Percentiles rank a stretch among this genome's conserved stretches.
These are phyloP conservation scores for Micrastur ruficollis DNA, from an alignment of 2,797 vertebrate genomes.

Conservation along the genomic window DNA sequence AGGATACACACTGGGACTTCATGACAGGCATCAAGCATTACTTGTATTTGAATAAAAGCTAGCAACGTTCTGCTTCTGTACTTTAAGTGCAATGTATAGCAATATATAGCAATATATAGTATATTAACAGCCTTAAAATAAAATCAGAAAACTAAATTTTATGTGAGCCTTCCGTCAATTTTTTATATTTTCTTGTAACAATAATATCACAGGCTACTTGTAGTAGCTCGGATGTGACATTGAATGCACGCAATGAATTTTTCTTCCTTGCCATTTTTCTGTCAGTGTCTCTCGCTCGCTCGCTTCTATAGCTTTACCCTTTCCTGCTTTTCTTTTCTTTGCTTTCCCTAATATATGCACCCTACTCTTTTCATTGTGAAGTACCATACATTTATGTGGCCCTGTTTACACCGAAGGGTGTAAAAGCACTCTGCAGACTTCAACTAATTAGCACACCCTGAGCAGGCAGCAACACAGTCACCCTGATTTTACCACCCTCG, in stretches of 20 bases:
- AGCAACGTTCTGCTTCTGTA: slow-evolving; percentile 11
- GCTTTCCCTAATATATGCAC: background rate
- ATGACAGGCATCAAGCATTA: background rate
- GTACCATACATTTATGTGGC: background rate
- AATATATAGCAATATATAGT: background rate
- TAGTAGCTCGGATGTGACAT: background rate
- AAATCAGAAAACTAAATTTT: slow-evolving; percentile 40
- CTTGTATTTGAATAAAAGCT: slow-evolving; percentile 29
- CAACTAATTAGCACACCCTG: background rate
- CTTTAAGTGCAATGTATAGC: background rate
- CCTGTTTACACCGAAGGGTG: background rate
- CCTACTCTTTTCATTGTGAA: background rate
- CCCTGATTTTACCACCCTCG: background rate
- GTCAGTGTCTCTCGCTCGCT: background rate
- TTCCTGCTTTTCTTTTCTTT: background rate
- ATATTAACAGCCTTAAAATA: slow-evolving; percentile 15
- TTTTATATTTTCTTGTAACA: background rate
- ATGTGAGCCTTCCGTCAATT: slow-evolving; percentile 8
- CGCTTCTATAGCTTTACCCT: background rate
- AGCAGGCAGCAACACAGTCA: background rate
- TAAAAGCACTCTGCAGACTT: background rate
- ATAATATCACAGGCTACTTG: slow-evolving; percentile 17
- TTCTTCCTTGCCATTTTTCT: background rate
- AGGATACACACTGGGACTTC: background rate
- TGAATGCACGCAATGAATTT: background rate